A percentile compares a stretch with the other conserved stretches of the same genome.
These are phyloP conservation scores for Eumerus sabulonum DNA, from an alignment of 2,888 invertebrate genomes.

Conservation along the genomic window DNA sequence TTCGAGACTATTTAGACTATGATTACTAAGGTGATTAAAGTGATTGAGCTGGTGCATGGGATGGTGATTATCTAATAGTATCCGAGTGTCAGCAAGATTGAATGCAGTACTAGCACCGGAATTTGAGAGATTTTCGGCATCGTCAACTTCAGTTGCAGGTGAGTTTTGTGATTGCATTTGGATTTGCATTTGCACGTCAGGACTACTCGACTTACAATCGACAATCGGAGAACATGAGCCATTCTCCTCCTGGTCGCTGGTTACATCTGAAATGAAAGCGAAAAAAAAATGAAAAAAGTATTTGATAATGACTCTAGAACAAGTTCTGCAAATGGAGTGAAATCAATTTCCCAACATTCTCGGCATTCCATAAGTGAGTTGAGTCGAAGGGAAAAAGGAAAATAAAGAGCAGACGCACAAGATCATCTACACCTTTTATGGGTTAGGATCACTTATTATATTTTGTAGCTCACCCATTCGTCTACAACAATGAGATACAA, in stretches of 20 bases:
- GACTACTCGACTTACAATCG: slow-evolving; percentile 61
- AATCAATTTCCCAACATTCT: slow-evolving; percentile 31
- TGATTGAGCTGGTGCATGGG: slow-evolving; percentile 59
- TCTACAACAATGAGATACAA: slow-evolving; percentile 62
- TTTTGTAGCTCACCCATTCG: slow-evolving; percentile 41
- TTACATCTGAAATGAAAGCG: slow-evolving; percentile 73
- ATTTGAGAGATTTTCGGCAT: slow-evolving; percentile 44
- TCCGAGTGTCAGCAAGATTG: slow-evolving; percentile 51
- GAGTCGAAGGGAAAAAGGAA: neutral
- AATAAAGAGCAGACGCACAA: slow-evolving; percentile 8
- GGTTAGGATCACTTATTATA: slow-evolving; percentile 46
- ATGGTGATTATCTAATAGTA: slow-evolving; percentile 62
- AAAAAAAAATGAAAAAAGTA: neutral
- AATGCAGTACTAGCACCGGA: slow-evolving; percentile 59
- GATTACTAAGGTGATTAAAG: slow-evolving; percentile 63
- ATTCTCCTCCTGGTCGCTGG: slow-evolving; percentile 78
- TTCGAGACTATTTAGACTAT: slow-evolving; percentile 64
- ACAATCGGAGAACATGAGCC: slow-evolving; percentile 77
- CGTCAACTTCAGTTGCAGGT: slow-evolving; percentile 52
- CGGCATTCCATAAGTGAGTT: slow-evolving; percentile 25
- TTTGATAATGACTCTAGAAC: no score
- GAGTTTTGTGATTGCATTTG: slow-evolving; percentile 62
- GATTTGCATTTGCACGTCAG: slow-evolving; percentile 63
- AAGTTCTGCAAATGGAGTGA: slow-evolving; percentile 19
- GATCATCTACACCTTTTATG: slow-evolving; percentile 28